A percentile compares a stretch with the other conserved stretches of the same genome.
Conservation (phyloP, 92 coral and sea anemone species). For the Porites rus region DNA sequence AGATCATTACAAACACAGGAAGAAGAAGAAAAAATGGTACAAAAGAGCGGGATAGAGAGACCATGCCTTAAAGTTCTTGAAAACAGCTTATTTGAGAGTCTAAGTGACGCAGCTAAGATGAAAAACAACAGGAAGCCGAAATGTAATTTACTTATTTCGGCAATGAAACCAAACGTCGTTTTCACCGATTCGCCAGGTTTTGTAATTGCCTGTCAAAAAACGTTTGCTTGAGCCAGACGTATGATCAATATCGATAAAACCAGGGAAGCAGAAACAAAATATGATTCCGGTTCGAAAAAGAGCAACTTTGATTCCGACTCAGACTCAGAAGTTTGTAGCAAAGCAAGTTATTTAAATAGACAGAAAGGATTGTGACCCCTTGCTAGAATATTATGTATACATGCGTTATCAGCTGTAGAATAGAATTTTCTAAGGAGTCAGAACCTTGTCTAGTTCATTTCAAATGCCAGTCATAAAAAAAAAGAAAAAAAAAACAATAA, state of each 20-base stretch:
- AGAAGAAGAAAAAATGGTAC: too few relatives aligned
- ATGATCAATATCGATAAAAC: background rate
- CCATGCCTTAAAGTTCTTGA: background rate
- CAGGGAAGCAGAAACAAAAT: background rate
- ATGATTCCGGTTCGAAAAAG: background rate
- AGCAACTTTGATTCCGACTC: background rate
- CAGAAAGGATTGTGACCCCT: background rate
- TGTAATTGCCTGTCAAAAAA: conserved; percentile 1
- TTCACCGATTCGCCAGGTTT: background rate
- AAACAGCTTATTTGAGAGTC: background rate
- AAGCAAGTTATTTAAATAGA: background rate
- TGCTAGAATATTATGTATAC: too few relatives aligned
- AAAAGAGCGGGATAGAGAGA: too few relatives aligned
- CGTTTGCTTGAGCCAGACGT: background rate
- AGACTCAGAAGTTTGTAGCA: too few relatives aligned
- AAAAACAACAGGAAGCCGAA: background rate
- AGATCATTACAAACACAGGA: background rate
- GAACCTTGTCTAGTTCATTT: too few relatives aligned
- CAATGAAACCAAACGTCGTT: background rate
- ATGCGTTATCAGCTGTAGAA: too few relatives aligned
- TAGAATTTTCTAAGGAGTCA: too few relatives aligned
- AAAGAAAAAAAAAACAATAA: too few relatives aligned
- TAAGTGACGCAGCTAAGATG: too few relatives aligned
- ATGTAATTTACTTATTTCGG: background rate
- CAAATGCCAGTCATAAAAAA: too few relatives aligned